Conservation (phyloP, 2,797 vertebrate genomes). For the Triplophysa bombifrons region DNA sequence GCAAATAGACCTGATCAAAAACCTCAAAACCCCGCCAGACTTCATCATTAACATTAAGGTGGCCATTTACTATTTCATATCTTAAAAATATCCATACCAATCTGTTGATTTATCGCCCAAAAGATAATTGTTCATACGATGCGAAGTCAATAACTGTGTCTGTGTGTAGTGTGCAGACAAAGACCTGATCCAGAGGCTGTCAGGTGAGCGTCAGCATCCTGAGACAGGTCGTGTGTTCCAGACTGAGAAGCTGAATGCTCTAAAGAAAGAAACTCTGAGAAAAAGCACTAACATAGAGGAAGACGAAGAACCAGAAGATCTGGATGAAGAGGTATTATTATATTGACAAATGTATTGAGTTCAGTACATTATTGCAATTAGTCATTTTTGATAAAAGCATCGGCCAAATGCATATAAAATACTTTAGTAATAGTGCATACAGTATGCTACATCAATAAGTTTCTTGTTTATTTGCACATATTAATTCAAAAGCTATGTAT, state of each 20-base stretch:
- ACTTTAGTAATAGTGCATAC: no score
- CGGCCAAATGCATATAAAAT: no score
- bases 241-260: conserved; percentile 79
- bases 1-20: conserved; percentile 87
- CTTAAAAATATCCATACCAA: background rate
- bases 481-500: background rate
- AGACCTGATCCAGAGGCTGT: conserved; percentile 83
- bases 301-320: conserved; percentile 60
- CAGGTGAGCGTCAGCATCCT: conserved; percentile 82
- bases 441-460: background rate
- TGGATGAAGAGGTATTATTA: conserved; percentile 49
- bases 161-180: conserved; percentile 83
- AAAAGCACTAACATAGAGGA: conserved; percentile 64
- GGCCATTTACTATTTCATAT: background rate
- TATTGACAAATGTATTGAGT: no score
- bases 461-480: background rate
- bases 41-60: conserved; percentile 97
- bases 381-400: no score
- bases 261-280: conserved; percentile 64
- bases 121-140: background rate
- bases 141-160: background rate
- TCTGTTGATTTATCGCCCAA: background rate
- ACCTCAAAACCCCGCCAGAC: conserved; percentile 84
- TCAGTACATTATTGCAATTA: background rate
- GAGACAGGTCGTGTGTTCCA: conserved; percentile 77